A percentile compares a stretch with the other conserved stretches of the same genome.
Conservation (phyloP, 2,888 invertebrate species). For the Phaedon cochleariae region DNA sequence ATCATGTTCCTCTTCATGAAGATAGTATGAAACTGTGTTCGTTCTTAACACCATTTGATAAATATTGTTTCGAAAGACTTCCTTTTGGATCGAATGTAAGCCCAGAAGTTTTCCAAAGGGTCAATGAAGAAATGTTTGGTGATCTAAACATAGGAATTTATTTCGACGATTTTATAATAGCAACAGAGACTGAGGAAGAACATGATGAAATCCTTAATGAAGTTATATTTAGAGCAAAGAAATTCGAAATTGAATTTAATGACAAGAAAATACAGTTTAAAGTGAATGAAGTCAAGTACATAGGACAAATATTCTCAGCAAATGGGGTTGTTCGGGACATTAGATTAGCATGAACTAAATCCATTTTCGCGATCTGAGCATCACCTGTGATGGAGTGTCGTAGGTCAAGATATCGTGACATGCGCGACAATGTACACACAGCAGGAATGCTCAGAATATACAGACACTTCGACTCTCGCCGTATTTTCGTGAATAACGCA, state of each 20-base stretch:
- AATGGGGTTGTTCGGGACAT: too few relatives aligned
- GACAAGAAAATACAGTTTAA: neutral
- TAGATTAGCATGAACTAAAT: too few relatives aligned
- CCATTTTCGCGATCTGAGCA: too few relatives aligned
- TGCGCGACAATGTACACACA: too few relatives aligned
- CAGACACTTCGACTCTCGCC: too few relatives aligned
- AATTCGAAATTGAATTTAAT: slow-evolving; percentile 40
- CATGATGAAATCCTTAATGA: slow-evolving; percentile 36
- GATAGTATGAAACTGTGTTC: neutral
- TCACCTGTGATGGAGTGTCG: too few relatives aligned
- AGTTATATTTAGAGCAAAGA: slow-evolving; percentile 37
- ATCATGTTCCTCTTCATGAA: neutral
- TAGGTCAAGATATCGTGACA: too few relatives aligned
- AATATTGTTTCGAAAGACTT: too few relatives aligned
- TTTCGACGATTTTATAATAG: slow-evolving; percentile 45
- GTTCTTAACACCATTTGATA: neutral
- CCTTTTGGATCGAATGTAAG: slow-evolving; percentile 9
- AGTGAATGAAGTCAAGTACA: neutral
- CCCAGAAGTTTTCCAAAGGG: too few relatives aligned
- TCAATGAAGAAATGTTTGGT: slow-evolving; percentile 42
- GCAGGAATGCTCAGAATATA: too few relatives aligned
- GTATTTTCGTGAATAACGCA: too few relatives aligned
- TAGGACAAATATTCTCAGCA: neutral
- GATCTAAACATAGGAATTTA: slow-evolving; percentile 41
- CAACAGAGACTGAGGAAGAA: slow-evolving; percentile 39